Evolutionary conservation across 2,113 vertebrate species (phyloP).

Genomic region (Chlorodrepanis virens): DNA sequence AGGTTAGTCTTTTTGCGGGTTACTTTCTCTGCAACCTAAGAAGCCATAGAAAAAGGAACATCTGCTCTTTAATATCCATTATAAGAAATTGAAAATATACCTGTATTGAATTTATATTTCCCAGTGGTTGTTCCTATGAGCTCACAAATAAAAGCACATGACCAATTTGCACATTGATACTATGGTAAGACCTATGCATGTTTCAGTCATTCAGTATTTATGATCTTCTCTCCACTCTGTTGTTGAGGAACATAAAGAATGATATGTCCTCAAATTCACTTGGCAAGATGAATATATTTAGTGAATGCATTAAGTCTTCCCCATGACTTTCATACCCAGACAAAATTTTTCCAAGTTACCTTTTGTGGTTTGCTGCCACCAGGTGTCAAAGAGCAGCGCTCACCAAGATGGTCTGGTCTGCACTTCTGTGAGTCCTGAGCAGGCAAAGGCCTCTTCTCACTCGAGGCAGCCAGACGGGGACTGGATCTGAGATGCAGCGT

Average conservation of each 20-base stretch:
- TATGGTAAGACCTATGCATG: neutral
- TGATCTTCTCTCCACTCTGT: neutral
- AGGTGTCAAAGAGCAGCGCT: constrained; percentile 53
- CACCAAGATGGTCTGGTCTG: constrained; percentile 42
- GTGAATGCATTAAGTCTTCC: neutral
- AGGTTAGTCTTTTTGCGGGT: neutral
- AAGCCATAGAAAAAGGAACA: neutral
- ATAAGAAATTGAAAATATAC: neutral
- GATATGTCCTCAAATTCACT: neutral
- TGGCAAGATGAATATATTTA: neutral
- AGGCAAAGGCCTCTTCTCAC: constrained; percentile 24
- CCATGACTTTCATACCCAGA: neutral
- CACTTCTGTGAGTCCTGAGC: neutral
- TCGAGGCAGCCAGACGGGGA: constrained; percentile 62
- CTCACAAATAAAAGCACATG: neutral
- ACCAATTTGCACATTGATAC: neutral
- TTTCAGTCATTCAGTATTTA: neutral
- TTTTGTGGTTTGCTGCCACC: constrained; percentile 79
- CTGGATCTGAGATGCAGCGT: constrained; percentile 72
- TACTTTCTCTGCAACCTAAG: neutral
- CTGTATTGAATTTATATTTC: neutral
- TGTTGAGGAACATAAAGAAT: neutral
- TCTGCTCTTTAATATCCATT: neutral
- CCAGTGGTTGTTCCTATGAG: neutral
- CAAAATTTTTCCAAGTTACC: constrained; percentile 42